Evolutionary conservation across 2,888 invertebrate genomes (phyloP).

Genomic region (Drosophila fulvimacula): DNA sequence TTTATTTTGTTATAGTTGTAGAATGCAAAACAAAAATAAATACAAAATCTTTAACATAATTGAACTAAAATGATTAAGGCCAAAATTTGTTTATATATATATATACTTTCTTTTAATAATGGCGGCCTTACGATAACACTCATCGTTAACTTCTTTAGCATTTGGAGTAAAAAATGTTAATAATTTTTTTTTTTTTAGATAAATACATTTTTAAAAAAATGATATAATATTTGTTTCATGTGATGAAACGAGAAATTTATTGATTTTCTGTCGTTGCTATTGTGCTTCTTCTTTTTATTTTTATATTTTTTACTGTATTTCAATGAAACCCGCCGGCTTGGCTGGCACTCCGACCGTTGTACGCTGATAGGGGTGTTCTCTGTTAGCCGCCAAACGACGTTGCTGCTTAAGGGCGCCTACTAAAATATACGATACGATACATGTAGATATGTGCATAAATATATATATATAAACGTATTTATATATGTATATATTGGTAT

Average conservation of each 20-base stretch:
- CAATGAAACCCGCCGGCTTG: constrained; percentile 85
- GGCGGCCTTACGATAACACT: constrained; percentile 33
- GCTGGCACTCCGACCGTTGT: constrained; percentile 90
- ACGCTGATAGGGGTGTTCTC: constrained; percentile 99
- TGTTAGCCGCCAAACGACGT: constrained; percentile 93
- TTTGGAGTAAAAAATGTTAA: constrained; percentile 22
- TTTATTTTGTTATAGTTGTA: constrained; percentile 9
- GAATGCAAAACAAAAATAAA: constrained; percentile 37
- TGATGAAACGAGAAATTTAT: constrained; percentile 45
- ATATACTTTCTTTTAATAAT: constrained; percentile 28
- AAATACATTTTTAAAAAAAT: constrained; percentile 30
- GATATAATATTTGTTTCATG: constrained; percentile 17
- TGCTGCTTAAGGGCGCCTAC: constrained; percentile 87
- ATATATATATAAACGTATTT: constrained; percentile 41
- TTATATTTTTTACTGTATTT: constrained; percentile 62
- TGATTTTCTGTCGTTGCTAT: constrained; percentile 15
- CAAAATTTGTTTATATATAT: background rate
- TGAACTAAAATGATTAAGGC: constrained; percentile 60
- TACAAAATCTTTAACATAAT: constrained; percentile 53
- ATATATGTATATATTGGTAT: constrained; percentile 33
- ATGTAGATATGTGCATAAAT: constrained; percentile 61
- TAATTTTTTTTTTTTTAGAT: constrained; percentile 20
- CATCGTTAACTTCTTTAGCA: constrained; percentile 11
- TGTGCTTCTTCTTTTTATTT: constrained; percentile 9
- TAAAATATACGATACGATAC: constrained; percentile 83